These are phyloP conservation scores for Nebria brevicollis DNA, from an alignment of 2,888 invertebrate species.

Conservation along the genomic window DNA sequence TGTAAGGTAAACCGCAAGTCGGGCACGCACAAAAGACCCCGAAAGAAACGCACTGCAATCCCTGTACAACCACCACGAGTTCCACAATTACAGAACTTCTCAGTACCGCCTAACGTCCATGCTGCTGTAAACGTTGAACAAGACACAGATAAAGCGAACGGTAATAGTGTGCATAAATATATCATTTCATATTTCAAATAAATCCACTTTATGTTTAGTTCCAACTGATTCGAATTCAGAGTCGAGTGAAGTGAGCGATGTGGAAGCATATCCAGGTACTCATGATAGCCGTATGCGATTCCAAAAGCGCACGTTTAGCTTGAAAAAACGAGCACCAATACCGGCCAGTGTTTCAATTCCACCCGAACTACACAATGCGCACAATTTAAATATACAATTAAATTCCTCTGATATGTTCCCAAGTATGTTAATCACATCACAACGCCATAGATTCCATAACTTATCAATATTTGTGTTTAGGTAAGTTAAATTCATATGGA, in stretches of 20 bases:
- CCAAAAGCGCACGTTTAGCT: constrained; percentile 63
- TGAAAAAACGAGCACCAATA: constrained; percentile 60
- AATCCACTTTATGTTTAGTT: constrained; percentile 50
- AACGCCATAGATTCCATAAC: background rate
- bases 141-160: constrained; percentile 59
- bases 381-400: constrained; percentile 60
- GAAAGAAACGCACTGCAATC: constrained; percentile 80
- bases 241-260: constrained; percentile 60
- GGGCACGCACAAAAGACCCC: constrained; percentile 76
- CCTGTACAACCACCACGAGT: constrained; percentile 89
- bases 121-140: constrained; percentile 55
- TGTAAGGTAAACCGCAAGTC: constrained; percentile 76
- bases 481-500: constrained; percentile 63
- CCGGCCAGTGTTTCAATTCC: constrained; percentile 61
- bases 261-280: constrained; percentile 57
- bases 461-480: constrained; percentile 49
- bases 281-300: constrained; percentile 58
- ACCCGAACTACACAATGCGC: constrained; percentile 70
- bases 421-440: constrained; percentile 44
- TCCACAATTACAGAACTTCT: constrained; percentile 68
- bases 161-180: constrained; percentile 49
- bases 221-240: constrained; percentile 62
- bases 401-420: constrained; percentile 61
- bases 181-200: background rate
- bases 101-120: constrained; percentile 57